Evolutionary conservation across 2,113 vertebrate genomes (phyloP).

Genomic region (Eulemur macaco): DNA sequence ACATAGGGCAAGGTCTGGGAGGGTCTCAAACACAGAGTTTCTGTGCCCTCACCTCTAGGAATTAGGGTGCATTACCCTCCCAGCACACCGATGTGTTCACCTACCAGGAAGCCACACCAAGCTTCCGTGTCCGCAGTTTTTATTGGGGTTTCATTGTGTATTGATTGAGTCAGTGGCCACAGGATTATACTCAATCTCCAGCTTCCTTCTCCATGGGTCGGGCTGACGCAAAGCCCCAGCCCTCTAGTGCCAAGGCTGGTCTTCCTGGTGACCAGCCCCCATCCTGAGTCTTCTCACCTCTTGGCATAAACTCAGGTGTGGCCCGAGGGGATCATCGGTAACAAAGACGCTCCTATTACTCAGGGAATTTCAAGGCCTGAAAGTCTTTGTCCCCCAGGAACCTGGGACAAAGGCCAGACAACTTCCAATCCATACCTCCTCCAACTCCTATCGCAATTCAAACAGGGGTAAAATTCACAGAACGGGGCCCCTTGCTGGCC

Average conservation of each 20-base stretch:
- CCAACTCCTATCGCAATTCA: background rate
- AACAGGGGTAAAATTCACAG: background rate
- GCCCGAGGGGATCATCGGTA: background rate
- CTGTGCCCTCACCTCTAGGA: background rate
- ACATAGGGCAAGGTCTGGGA: background rate
- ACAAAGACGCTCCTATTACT: background rate
- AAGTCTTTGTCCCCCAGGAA: background rate
- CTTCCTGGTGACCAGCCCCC: background rate
- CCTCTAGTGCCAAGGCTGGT: background rate
- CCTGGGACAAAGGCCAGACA: background rate
- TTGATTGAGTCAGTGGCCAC: background rate
- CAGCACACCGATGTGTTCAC: accelerated
- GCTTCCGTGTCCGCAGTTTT: background rate
- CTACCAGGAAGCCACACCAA: background rate
- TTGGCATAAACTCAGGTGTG: background rate
- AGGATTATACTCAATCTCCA: background rate
- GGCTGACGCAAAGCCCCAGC: background rate
- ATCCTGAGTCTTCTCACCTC: background rate
- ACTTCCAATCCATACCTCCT: background rate
- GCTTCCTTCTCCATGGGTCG: too few relatives aligned
- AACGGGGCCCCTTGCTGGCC: background rate
- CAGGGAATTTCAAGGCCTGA: background rate
- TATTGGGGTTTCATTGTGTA: too few relatives aligned
- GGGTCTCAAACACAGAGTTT: background rate
- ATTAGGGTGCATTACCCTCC: background rate